These are phyloP conservation scores for Sclerurus mexicanus DNA, from an alignment of 2,113 vertebrate species.

Conservation along the genomic window DNA sequence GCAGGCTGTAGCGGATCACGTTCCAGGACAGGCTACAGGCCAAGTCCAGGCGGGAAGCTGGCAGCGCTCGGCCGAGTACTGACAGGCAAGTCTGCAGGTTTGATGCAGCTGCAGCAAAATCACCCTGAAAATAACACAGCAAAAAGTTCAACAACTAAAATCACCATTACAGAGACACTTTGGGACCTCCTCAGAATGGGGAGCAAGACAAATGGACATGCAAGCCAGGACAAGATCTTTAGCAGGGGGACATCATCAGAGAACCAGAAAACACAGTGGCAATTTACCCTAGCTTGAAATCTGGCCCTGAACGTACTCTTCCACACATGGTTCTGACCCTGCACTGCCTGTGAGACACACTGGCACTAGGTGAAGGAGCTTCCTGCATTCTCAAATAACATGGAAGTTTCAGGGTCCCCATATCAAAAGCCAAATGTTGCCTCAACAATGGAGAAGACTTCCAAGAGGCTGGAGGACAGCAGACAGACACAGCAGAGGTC, in stretches of 20 bases:
- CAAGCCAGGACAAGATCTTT: background rate
- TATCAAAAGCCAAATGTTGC: background rate
- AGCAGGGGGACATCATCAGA: background rate
- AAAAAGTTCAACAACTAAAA: background rate
- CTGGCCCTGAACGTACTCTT: background rate
- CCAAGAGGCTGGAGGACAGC: background rate
- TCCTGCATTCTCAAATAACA: background rate
- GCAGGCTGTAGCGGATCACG: constrained; percentile 90
- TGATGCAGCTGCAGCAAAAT: constrained; percentile 84
- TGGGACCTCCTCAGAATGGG: background rate
- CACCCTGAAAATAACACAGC: constrained; percentile 72
- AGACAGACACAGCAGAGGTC: background rate
- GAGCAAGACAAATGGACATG: background rate
- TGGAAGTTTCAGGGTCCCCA: background rate
- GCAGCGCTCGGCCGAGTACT: constrained; percentile 85
- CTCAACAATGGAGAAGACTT: background rate
- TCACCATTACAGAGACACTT: background rate
- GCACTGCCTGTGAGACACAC: background rate
- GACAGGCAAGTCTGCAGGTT: constrained; percentile 92
- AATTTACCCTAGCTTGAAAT: background rate
- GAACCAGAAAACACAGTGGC: background rate
- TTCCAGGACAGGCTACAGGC: constrained; percentile 95
- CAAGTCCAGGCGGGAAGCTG: constrained; percentile 86
- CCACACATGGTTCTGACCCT: background rate
- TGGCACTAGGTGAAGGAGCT: background rate